Base-by-base conservation (phyloP, 2,888 invertebrate genomes). In the Galerucella nymphaeae region DNA sequence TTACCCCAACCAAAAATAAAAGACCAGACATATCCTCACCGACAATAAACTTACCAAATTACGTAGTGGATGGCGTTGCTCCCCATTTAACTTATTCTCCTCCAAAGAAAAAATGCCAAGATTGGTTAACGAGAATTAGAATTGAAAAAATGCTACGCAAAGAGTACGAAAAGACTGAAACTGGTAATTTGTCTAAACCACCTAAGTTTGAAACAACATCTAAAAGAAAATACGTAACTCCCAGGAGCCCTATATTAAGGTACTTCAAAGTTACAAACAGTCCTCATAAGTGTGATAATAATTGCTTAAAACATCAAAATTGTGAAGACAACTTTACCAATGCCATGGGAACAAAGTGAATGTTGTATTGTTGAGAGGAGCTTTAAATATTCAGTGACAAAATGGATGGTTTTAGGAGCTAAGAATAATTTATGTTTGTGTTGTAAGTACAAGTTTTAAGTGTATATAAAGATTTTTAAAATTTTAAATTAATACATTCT, bases 31-130 rank as follows among this genome's bases (percentile, higher is more conserved):
- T 66, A 9, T 74, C 87, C 63, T 91, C 93, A 1, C 93, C 93
- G 0, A 93, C 93, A 0, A 88, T 89, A 16, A 91, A 94, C 83
- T 84, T 95, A 74, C 95, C 95, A 0, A 93, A 95, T 86, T 95
- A 89, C 80, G 93, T 94, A 0, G 78, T 92, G 14, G 91, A 92
- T 79, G 95, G 95, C 0, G 91, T 91, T 50, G 94, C 94, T 0
- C 95, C 95, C 0, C 94, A 94, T 84, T 83, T 93, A 53, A 88
- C 90, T 64, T 91, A 91, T 88, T 94, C 94, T 0, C 94, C 94
- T 0, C 89, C 89, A 42, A 91, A 91, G 73, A 90, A 89, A 75
- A 90, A 90, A 65, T 90, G 91, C 76, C 88, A 91, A 0, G 91
- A 94, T 84, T 94, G 94, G 94, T 83, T 94, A 62, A 94, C 91